A percentile compares a stretch with the other conserved stretches of the same genome.
phyloP scores from a whole-genome alignment of 2,113 vertebrate genomes.

The Ornithorhynchus anatinus region DNA sequence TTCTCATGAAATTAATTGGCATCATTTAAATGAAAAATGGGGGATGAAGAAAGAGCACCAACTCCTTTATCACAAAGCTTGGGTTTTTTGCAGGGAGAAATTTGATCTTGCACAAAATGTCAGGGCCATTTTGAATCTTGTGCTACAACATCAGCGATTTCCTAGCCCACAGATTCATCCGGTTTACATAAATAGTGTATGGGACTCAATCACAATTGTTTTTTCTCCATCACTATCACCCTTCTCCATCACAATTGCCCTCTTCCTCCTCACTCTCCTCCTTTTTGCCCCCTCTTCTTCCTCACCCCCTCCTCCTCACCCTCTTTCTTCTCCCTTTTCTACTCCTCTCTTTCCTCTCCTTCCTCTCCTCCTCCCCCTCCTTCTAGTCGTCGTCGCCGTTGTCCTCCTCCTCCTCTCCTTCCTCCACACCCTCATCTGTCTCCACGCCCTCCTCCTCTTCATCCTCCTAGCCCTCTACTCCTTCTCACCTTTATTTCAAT shows the following conservation, averaged over 20 bases:
- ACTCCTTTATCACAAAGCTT: not conserved
- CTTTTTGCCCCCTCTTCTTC: too few relatives aligned
- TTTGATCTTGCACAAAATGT: conserved; percentile 53
- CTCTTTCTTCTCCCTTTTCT: too few relatives aligned
- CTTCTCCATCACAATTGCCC: not conserved
- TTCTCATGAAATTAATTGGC: conserved; percentile 14
- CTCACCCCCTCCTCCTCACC: too few relatives aligned
- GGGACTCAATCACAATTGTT: conserved; percentile 8
- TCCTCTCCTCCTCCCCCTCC: too few relatives aligned
- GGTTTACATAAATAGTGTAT: conserved; percentile 70
- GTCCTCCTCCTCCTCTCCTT: too few relatives aligned
- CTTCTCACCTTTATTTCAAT: conserved; percentile 19
- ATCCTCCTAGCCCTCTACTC: too few relatives aligned
- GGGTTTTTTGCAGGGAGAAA: conserved; percentile 32
- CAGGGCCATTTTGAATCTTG: conserved; percentile 65
- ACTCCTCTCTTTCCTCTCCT: too few relatives aligned
- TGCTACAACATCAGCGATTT: conserved; percentile 49
- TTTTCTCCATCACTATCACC: not conserved
- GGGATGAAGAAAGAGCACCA: not conserved
- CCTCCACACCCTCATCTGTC: too few relatives aligned
- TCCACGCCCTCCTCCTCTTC: too few relatives aligned
- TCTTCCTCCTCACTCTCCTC: not conserved
- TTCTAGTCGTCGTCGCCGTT: too few relatives aligned
- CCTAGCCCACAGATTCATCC: conserved; percentile 47
- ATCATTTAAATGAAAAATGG: not conserved